A percentile compares a stretch with the other conserved stretches of the same genome.
Conservation (phyloP, 30 jellyfish, hydroid and myxozoan species). For the Pelagia noctiluca region DNA sequence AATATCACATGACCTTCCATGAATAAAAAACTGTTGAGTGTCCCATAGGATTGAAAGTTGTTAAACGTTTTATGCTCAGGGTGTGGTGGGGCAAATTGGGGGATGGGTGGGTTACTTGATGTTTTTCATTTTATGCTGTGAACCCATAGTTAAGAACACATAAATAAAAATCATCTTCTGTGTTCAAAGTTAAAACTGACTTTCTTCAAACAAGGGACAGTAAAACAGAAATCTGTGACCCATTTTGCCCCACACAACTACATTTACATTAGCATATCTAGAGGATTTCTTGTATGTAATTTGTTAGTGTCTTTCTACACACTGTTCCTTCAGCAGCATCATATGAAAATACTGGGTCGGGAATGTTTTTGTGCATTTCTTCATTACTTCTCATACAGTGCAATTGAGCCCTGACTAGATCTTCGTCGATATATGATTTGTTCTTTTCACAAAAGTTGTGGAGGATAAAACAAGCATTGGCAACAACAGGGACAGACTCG, state of each 20-base stretch:
- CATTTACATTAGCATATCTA: background rate
- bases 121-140: background rate
- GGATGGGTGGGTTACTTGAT: conserved; percentile 21
- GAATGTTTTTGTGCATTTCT: conserved; percentile 11
- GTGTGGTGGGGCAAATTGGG: conserved; percentile 34
- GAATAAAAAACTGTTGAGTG: conserved; percentile 26
- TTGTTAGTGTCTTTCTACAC: conserved; percentile 23
- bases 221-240: background rate
- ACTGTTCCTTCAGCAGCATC: conserved; percentile 35
- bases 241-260: conserved; percentile 26
- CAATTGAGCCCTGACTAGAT: conserved; percentile 35
- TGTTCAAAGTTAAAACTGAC: conserved; percentile 11
- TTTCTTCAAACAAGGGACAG: conserved; percentile 28
- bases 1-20: conserved; percentile 18
- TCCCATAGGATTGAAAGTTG: conserved; percentile 22
- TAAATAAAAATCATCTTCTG: background rate
- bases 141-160: background rate
- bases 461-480: conserved; percentile 69
- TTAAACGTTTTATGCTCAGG: conserved; percentile 9
- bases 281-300: conserved; percentile 7
- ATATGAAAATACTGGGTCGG: conserved; percentile 7
- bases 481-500: conserved; percentile 42
- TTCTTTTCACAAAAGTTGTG: conserved; percentile 62
- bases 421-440: conserved; percentile 35
- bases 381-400: conserved; percentile 19